Conservation (phyloP, 2,797 vertebrate species). For the Manis javanica region DNA sequence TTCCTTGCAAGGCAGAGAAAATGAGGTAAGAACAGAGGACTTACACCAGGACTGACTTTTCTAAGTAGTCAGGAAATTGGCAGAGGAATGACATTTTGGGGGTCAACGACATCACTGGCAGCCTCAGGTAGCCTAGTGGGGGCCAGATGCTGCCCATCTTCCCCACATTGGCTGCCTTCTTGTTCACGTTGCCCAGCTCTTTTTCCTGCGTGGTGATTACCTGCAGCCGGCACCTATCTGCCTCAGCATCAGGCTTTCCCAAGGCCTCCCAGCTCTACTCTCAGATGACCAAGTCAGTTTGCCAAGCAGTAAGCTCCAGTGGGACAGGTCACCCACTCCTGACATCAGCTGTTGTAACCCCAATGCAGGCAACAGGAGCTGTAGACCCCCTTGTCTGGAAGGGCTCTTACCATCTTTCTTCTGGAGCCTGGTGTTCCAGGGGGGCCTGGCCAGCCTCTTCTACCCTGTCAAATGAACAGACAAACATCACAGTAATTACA, state of each 20-base stretch:
- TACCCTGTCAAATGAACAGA: constrained; percentile 76
- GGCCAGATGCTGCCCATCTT: background rate
- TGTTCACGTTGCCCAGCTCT: background rate
- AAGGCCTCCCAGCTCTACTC: background rate
- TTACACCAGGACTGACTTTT: background rate
- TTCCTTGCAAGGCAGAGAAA: background rate
- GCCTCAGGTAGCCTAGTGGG: background rate
- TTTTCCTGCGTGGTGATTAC: background rate
- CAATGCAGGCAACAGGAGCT: background rate
- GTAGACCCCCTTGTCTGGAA: background rate
- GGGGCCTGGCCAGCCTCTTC: constrained; percentile 72
- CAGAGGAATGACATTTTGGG: background rate
- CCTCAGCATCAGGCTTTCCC: background rate
- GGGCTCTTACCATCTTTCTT: constrained; percentile 75
- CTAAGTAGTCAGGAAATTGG: background rate
- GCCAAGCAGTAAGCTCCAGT: background rate
- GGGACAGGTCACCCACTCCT: background rate
- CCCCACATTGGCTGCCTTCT: background rate
- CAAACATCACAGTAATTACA: background rate
- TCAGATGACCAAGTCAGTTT: background rate
- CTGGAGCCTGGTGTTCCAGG: constrained; percentile 76
- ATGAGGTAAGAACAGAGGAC: background rate
- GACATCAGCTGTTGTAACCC: background rate
- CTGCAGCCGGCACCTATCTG: background rate
- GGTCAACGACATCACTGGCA: background rate